Conservation (phyloP, 2,888 invertebrate genomes). For the Pyrgus malvae region DNA sequence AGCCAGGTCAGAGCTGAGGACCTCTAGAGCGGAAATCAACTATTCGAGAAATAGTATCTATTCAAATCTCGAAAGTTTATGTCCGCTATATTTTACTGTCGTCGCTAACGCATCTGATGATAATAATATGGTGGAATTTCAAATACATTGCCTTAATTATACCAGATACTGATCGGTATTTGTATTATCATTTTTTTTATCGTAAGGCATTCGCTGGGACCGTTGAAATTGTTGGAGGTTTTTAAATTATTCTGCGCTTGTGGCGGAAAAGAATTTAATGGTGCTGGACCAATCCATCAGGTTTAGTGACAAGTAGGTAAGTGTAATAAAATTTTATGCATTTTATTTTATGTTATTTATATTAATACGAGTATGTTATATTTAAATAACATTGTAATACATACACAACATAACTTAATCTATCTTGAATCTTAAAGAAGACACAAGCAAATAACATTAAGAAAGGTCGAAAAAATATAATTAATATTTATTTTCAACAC, state of each 20-base stretch:
- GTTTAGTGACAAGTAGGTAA: neutral
- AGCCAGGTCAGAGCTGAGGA: conserved; percentile 53
- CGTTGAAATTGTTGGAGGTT: conserved; percentile 17
- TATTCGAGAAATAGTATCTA: conserved; percentile 72
- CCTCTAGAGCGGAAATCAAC: conserved; percentile 65
- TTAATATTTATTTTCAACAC: too few species aligned
- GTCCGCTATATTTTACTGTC: conserved; percentile 77
- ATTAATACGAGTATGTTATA: too few species aligned
- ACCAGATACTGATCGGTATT: conserved; percentile 69
- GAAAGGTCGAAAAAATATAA: too few species aligned
- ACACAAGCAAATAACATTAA: too few species aligned
- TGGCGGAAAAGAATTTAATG: conserved; percentile 14
- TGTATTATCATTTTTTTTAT: conserved; percentile 51
- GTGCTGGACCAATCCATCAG: neutral
- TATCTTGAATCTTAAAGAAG: too few species aligned
- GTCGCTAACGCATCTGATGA: conserved; percentile 57
- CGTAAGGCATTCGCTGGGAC: conserved; percentile 33
- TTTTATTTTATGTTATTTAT: too few species aligned
- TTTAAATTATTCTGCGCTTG: conserved; percentile 9
- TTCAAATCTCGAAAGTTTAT: conserved; percentile 72
- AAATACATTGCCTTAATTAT: conserved; percentile 76
- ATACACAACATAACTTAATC: too few species aligned
- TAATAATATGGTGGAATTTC: conserved; percentile 69
- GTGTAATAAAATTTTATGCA: neutral
- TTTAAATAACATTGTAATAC: too few species aligned